phyloP scores from a whole-genome alignment of 2,888 invertebrate genomes.

The Mycogona germanica region DNA sequence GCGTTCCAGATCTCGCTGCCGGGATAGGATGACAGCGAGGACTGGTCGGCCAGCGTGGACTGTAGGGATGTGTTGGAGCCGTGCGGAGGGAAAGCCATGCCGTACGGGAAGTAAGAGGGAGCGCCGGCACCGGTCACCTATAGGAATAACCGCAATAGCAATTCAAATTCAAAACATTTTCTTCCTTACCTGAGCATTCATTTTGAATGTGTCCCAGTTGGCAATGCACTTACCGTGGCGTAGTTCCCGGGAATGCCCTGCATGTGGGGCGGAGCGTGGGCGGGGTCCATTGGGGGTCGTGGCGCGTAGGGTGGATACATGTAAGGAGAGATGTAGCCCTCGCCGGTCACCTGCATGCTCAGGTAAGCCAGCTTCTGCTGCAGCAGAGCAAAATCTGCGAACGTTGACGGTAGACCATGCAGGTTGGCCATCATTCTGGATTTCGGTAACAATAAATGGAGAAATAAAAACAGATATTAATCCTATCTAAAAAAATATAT shows the following conservation, averaged over 20 bases:
- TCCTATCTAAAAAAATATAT: too few relatives aligned
- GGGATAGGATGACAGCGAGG: not conserved
- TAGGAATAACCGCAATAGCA: too few relatives aligned
- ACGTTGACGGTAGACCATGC: conserved; percentile 10
- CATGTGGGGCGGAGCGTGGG: not conserved
- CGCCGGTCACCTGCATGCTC: conserved; percentile 28
- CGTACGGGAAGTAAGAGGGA: conserved; percentile 1
- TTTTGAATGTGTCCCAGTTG: too few relatives aligned
- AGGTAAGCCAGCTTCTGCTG: conserved; percentile 52
- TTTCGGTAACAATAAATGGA: too few relatives aligned
- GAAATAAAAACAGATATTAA: too few relatives aligned
- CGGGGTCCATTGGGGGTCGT: conserved; percentile 8
- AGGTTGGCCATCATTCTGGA: not conserved
- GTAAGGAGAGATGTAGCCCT: conserved; percentile 16
- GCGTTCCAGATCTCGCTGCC: conserved; percentile 2
- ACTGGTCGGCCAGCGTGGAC: not conserved
- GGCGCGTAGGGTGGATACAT: conserved; percentile 18
- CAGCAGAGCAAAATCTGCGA: conserved; percentile 28
- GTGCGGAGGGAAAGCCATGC: not conserved
- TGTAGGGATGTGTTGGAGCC: not conserved
- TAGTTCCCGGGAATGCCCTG: not conserved
- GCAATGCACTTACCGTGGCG: not conserved
- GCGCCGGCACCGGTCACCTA: conserved; percentile 3
- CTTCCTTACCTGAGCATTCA: too few relatives aligned
- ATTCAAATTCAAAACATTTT: too few relatives aligned